These are phyloP conservation scores for Psettodes erumei DNA, from an alignment of 2,113 vertebrate species.

Conservation along the genomic window DNA sequence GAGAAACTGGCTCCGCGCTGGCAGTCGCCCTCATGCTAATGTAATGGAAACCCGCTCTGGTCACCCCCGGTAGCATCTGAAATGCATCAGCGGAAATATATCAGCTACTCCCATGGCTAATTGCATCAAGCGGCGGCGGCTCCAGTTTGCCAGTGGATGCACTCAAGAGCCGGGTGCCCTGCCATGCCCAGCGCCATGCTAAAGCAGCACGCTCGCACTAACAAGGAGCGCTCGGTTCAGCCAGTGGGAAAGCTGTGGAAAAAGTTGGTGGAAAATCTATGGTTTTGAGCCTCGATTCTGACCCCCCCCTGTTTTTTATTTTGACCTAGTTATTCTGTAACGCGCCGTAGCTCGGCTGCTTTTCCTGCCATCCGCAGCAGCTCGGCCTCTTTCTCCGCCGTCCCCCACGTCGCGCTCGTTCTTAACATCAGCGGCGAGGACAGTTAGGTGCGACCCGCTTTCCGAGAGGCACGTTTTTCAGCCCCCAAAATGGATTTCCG, in stretches of 20 bases:
- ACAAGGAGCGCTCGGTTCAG: conserved; percentile 67
- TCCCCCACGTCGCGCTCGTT: conserved; percentile 10
- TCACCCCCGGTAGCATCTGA: conserved; percentile 62
- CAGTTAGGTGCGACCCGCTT: conserved; percentile 25
- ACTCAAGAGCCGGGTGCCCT: conserved; percentile 58
- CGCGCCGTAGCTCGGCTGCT: conserved; percentile 20
- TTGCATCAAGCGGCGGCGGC: conserved; percentile 61
- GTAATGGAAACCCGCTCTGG: conserved; percentile 74
- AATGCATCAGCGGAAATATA: conserved; percentile 70
- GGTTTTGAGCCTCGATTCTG: conserved; percentile 62
- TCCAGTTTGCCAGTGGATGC: conserved; percentile 63
- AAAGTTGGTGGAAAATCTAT: conserved; percentile 80
- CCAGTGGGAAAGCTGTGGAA: conserved; percentile 76
- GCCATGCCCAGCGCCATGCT: conserved; percentile 74
- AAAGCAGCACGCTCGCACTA: conserved; percentile 61
- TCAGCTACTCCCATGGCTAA: conserved; percentile 65
- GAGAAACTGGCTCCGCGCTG: conserved; percentile 58
- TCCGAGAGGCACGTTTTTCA: conserved; percentile 33
- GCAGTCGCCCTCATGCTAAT: conserved; percentile 49
- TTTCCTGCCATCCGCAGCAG: conserved; percentile 40
- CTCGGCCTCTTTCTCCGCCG: conserved; percentile 7
- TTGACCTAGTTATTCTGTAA: conserved; percentile 71
- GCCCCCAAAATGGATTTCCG: conserved; percentile 61
- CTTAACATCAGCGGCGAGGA: conserved; percentile 12
- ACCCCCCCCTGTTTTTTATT: conserved; percentile 34